These are phyloP conservation scores for Lepidurus apus DNA, from an alignment of 1,140 invertebrate species.

Conservation along the genomic window DNA sequence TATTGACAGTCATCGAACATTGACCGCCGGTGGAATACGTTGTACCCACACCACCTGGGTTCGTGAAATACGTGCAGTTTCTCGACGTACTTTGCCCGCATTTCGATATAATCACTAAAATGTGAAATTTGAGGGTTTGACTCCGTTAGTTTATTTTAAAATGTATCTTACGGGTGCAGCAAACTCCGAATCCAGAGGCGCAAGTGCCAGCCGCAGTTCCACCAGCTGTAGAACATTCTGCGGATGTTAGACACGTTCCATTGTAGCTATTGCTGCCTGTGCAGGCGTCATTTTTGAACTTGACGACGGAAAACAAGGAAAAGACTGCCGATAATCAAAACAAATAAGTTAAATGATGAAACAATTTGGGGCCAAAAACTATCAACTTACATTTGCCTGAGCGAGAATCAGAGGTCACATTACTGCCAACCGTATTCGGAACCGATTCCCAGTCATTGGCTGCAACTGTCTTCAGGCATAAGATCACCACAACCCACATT, in stretches of 20 bases:
- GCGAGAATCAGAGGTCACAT: background rate
- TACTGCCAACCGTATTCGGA: background rate
- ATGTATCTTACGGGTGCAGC: constrained; percentile 58
- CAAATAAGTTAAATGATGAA: too few relatives aligned
- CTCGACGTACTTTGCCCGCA: constrained; percentile 62
- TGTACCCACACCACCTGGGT: constrained; percentile 47
- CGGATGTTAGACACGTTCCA: constrained; percentile 41
- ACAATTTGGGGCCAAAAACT: background rate
- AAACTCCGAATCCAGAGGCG: constrained; percentile 67
- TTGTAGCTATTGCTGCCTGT: constrained; percentile 33
- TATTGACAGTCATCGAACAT: constrained; percentile 4
- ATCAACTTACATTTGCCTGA: constrained; percentile 11
- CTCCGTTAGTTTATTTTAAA: background rate
- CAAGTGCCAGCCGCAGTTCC: constrained; percentile 59
- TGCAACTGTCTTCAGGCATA: background rate
- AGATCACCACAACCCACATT: background rate
- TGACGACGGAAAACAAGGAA: constrained; percentile 29
- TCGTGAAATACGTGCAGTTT: constrained; percentile 79
- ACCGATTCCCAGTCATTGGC: background rate
- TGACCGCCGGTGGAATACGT: background rate
- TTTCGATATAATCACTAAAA: constrained; percentile 38
- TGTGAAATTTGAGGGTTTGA: constrained; percentile 8
- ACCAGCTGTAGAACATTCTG: constrained; percentile 56
- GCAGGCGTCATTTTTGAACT: constrained; percentile 27
- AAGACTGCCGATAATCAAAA: constrained; percentile 24